These are phyloP conservation scores for Drosophila subsilvestris DNA, from an alignment of 2,888 invertebrate species.

Conservation along the genomic window DNA sequence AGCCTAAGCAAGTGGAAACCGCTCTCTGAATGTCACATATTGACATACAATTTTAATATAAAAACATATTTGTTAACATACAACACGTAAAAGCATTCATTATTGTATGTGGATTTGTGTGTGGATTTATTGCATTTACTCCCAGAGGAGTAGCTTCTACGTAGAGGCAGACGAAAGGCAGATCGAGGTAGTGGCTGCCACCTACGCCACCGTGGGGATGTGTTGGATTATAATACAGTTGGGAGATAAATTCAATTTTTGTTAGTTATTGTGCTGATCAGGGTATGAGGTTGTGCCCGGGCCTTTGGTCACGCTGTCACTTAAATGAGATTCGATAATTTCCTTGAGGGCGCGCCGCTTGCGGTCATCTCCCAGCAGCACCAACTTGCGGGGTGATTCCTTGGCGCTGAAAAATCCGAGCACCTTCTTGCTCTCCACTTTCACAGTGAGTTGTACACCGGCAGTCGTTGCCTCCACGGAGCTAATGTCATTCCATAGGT, in stretches of 20 bases:
- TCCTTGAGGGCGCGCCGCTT: constrained; percentile 73
- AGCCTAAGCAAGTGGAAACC: constrained; percentile 61
- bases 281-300: constrained; percentile 10
- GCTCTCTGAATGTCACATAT: constrained; percentile 59
- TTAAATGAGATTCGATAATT: constrained; percentile 79
- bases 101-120: constrained; percentile 17
- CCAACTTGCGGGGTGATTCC: constrained; percentile 78
- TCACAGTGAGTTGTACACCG: constrained; percentile 80
- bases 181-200: constrained; percentile 50
- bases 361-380: constrained; percentile 75
- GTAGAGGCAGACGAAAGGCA: constrained; percentile 22
- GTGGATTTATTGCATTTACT: constrained; percentile 8
- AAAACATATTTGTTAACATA: constrained; percentile 62
- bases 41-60: constrained; percentile 77
- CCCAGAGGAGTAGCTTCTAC: constrained; percentile 4
- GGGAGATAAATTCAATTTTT: constrained; percentile 33
- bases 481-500: constrained; percentile 82
- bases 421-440: constrained; percentile 79
- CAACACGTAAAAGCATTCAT: constrained; percentile 29
- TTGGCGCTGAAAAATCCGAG: constrained; percentile 80
- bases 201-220: constrained; percentile 7
- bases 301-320: constrained; percentile 21
- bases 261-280: constrained; percentile 17
- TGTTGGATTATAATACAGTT: constrained; percentile 39
- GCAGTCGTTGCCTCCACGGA: constrained; percentile 64